Percentiles rank a stretch among this genome's conserved stretches.
phyloP scores from a whole-genome alignment of 2,113 vertebrate species.

The Ornithorhynchus anatinus region DNA sequence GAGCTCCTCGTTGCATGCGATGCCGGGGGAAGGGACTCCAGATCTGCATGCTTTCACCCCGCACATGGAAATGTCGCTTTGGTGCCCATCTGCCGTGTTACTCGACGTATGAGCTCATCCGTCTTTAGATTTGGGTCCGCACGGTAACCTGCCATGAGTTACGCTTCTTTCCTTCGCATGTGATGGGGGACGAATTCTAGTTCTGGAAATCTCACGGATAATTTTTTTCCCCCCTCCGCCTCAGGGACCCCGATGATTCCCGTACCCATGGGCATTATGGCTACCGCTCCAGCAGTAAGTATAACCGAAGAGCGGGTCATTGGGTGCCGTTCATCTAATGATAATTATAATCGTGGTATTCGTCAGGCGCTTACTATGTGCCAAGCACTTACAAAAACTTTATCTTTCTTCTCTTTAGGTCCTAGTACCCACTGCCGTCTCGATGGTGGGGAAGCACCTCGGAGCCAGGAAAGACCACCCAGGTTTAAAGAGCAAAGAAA shows the following conservation, averaged over 20 bases:
- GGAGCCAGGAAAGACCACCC: conserved; percentile 83
- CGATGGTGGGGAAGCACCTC: conserved; percentile 92
- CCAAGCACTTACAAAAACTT: too few relatives aligned
- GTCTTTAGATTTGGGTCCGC: background rate
- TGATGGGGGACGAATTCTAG: background rate
- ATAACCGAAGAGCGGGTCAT: conserved; percentile 8
- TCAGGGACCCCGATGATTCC: conserved; percentile 96
- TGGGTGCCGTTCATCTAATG: too few relatives aligned
- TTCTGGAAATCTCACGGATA: background rate
- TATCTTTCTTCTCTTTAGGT: conserved; percentile 70
- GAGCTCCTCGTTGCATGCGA: background rate
- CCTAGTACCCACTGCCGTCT: conserved; percentile 85
- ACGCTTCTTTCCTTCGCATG: background rate
- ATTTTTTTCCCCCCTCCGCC: background rate
- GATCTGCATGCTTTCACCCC: background rate
- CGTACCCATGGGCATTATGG: conserved; percentile 97
- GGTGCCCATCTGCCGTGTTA: background rate
- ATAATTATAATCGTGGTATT: too few relatives aligned
- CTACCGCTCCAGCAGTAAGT: conserved; percentile 86
- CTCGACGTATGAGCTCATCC: background rate
- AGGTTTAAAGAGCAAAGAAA: conserved; percentile 81
- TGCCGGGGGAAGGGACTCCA: too few relatives aligned
- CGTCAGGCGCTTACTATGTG: too few relatives aligned
- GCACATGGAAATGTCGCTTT: background rate
- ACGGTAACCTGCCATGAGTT: background rate